Evolutionary conservation across 2,888 invertebrate genomes (phyloP), one percentile per base, ranked within the genome.

Genomic region (Dasypolia templi): DNA sequence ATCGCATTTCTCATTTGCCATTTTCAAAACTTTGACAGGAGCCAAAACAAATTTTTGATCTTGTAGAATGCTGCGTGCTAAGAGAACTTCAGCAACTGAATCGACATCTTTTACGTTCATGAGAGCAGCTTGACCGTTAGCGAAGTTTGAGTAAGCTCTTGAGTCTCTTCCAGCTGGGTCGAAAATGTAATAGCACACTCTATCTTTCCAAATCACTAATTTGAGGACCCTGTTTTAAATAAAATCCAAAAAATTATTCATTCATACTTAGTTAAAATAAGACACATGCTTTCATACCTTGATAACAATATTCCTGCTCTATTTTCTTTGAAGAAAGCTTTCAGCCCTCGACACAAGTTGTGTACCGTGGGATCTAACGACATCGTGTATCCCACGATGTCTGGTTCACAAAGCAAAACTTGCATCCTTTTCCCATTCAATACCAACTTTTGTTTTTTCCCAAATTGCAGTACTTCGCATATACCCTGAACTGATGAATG

Each of bases 111-210:
- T 96, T 6, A 97, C 96, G 81, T 97, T 96, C 0, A 97, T 95
- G 65, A 97, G 93, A 11, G 97, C 95, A 2, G 97, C 96, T 53
- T 93, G 94, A 0, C 97, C 97, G 3, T 86, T 91, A 1, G 93
- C 87, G 49, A 92, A 95, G 81, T 96, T 96, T 1, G 96, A 94
- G 81, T 92, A 96, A 1, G 97, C 95, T 83, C 96, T 95, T 1
- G 95, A 93, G 63, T 96, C 96, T 84, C 97, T 93, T 1, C 97
- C 96, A 29, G 95, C 97, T 1, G 97, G 97, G 89, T 97, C 97
- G 86, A 97, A 97, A 82, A 97, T 95, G 78, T 97, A 97, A 88
- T 93, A 97, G 78, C 96, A 95, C 64, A 97, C 94, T 64, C 94
- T 96, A 83, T 96, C 97, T 81, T 96, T 97, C 97, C 97, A 97